A percentile compares a stretch with the other conserved stretches of the same genome.
phyloP scores from a whole-genome alignment of 2,888 invertebrate species.

The Taphrorychus bicolor region DNA sequence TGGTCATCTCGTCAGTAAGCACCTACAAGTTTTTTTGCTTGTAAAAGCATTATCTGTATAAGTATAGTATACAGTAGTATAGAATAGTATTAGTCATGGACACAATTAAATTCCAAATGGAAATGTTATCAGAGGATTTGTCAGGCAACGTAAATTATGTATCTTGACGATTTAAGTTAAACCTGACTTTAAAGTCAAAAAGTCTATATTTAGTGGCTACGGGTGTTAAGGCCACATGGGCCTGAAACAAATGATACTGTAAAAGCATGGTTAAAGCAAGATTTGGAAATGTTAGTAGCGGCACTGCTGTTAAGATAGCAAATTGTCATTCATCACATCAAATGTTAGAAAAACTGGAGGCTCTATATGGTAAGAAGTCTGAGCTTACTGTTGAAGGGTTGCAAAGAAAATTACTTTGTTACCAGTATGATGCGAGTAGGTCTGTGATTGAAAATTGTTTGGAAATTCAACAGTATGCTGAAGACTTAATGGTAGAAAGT shows the following conservation, averaged over 20 bases:
- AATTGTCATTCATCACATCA: slow-evolving; percentile 11
- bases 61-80: no score
- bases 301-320: slow-evolving; percentile 3
- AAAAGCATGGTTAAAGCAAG: slow-evolving; percentile 2
- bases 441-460: slow-evolving; percentile 24
- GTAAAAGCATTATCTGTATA: no score
- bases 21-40: no score
- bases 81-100: background rate
- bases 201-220: background rate
- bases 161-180: background rate
- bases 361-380: slow-evolving; percentile 29
- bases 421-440: slow-evolving; percentile 9
- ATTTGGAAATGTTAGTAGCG: slow-evolving; percentile 10
- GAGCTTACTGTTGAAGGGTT: slow-evolving; percentile 28
- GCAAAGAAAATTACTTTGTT: slow-evolving; percentile 14
- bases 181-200: slow-evolving; percentile 5
- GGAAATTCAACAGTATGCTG: slow-evolving; percentile 14
- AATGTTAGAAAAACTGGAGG: slow-evolving; percentile 18
- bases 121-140: background rate
- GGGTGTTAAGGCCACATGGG: slow-evolving; percentile 2
- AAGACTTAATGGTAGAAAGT: background rate
- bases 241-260: background rate
- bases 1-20: no score
- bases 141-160: slow-evolving; percentile 12
- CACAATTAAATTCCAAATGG: background rate